phyloP scores from a whole-genome alignment of 1,140 invertebrate genomes.

The Micrasema minimum region DNA sequence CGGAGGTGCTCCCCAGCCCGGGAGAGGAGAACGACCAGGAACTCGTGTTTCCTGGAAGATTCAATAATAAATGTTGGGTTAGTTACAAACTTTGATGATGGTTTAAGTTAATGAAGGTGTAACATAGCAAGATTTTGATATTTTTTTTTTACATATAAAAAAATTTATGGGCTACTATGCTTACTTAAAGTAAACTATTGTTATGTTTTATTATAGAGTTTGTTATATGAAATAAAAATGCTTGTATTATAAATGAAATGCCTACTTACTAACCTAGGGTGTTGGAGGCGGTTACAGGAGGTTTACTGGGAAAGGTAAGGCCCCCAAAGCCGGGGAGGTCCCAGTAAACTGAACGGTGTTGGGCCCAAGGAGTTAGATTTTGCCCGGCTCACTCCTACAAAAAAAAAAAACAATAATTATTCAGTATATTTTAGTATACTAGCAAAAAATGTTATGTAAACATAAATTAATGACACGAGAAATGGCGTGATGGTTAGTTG shows the following conservation, averaged over 20 bases:
- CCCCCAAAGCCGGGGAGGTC: conserved; percentile 52
- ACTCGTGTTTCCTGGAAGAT: conserved; percentile 40
- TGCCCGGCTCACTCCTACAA: conserved; percentile 15
- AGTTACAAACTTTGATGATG: conserved; percentile 13
- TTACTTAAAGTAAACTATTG: too few relatives aligned
- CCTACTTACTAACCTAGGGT: conserved; percentile 55
- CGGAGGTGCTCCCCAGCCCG: not conserved
- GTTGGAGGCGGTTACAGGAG: conserved; percentile 57
- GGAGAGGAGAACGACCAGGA: conserved; percentile 41
- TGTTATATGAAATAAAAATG: too few relatives aligned
- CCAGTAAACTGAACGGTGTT: conserved; percentile 61
- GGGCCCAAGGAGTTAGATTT: conserved; percentile 55
- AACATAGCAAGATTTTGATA: too few relatives aligned
- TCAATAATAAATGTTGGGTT: conserved; percentile 21
- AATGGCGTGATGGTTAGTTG: not conserved
- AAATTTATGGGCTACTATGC: too few relatives aligned
- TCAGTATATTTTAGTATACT: not conserved
- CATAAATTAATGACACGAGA: not conserved
- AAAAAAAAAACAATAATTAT: not conserved
- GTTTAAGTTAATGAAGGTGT: too few relatives aligned
- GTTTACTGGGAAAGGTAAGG: conserved; percentile 49
- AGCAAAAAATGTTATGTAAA: not conserved
- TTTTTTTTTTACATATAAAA: too few relatives aligned
- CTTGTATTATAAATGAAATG: too few relatives aligned
- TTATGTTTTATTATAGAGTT: too few relatives aligned